Conservation (phyloP, 2,797 vertebrate genomes). For the Acipenser ruthenus region DNA sequence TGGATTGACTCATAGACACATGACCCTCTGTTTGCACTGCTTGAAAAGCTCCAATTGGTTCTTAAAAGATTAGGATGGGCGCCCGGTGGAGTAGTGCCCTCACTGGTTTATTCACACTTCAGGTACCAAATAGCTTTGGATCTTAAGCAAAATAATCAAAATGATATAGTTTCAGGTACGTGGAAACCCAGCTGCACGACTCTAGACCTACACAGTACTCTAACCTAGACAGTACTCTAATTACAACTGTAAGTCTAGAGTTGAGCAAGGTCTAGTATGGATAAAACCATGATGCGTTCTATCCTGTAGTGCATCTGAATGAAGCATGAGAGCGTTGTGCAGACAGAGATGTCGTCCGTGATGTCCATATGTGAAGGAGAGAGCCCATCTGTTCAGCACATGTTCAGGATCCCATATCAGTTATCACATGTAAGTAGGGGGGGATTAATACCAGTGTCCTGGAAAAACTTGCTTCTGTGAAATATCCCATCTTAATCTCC, state of each 20-base stretch:
- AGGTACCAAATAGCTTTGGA: too few relatives aligned
- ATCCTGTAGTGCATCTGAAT: too few relatives aligned
- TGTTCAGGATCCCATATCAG: conserved; percentile 29
- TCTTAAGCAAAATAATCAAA: too few relatives aligned
- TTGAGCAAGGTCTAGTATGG: conserved; percentile 7
- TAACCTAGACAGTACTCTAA: not conserved
- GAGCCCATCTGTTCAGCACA: conserved; percentile 38
- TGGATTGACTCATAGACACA: conserved; percentile 19
- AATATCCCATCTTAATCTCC: conserved; percentile 24
- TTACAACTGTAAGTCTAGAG: not conserved
- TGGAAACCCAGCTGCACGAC: too few relatives aligned
- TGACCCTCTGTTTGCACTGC: conserved; percentile 30
- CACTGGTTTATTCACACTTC: not conserved
- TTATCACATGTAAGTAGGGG: not conserved
- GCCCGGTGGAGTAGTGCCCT: not conserved
- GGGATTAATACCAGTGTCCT: conserved; percentile 34
- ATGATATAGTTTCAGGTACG: too few relatives aligned
- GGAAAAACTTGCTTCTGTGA: conserved; percentile 25
- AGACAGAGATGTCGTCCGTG: not conserved
- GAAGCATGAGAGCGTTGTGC: not conserved
- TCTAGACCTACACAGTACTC: not conserved
- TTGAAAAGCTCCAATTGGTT: conserved; percentile 10
- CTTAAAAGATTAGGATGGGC: not conserved
- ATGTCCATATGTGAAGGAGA: conserved; percentile 11
- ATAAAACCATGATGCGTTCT: not conserved